Conservation (phyloP, 2,797 vertebrate genomes). For the Okamejei kenojei region DNA sequence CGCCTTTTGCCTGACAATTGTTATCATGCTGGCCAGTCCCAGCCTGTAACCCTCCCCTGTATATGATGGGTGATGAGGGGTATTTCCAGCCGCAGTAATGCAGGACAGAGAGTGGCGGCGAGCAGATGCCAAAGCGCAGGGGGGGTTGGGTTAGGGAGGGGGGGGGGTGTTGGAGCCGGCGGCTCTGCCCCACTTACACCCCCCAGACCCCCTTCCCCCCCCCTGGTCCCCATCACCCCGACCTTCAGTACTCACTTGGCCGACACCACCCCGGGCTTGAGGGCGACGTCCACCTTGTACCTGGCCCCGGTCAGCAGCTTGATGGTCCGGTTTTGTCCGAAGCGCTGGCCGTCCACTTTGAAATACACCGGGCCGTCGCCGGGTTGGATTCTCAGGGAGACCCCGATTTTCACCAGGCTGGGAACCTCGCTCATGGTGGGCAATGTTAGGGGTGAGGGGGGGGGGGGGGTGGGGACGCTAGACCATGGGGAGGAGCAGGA, state of each 20-base stretch:
- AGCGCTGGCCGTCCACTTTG: slow-evolving; percentile 88
- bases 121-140: too few species aligned
- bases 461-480: slow-evolving; percentile 40
- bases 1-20: not conserved
- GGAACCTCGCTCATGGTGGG: slow-evolving; percentile 76
- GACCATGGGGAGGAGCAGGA: slow-evolving; percentile 29
- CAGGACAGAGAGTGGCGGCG: not conserved
- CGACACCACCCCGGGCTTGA: slow-evolving; percentile 78
- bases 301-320: slow-evolving; percentile 91
- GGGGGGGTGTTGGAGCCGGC: too few species aligned
- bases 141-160: too few species aligned
- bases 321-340: slow-evolving; percentile 90
- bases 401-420: slow-evolving; percentile 74
- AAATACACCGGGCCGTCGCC: slow-evolving; percentile 82
- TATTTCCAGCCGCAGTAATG: not conserved
- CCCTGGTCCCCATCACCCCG: not conserved
- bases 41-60: too few species aligned
- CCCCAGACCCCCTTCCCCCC: too few species aligned
- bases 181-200: too few species aligned
- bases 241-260: slow-evolving; percentile 70
- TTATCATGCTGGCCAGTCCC: too few species aligned
- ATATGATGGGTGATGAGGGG: too few species aligned
- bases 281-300: slow-evolving; percentile 80
- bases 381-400: slow-evolving; percentile 83
- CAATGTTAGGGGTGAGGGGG: slow-evolving; percentile 13